Evolutionary conservation across 1,140 invertebrate species (phyloP), one percentile per base, ranked within the genome.

Genomic region (Agrilus planipennis): DNA sequence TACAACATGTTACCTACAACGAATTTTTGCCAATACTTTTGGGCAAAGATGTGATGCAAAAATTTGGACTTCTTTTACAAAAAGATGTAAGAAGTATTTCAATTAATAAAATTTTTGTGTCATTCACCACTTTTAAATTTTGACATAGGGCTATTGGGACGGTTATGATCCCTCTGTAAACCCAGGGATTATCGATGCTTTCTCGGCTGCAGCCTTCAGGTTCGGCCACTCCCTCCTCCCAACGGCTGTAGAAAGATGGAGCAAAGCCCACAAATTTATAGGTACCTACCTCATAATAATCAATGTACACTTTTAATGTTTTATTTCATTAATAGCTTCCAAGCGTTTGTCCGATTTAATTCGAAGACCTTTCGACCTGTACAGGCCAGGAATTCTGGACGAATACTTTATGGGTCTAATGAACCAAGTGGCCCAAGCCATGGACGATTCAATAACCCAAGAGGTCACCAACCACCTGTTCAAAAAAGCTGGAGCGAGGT

Each of bases 401-500:
- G 85, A 90, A 63, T 93, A 91, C 57, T 75, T 92, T 10, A 87
- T 92, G 84, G 89, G 89, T 23, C 61, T 93, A 23, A 84, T 89
- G 79, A 93, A 94, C 61, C 89, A 94, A 70, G 84, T 91, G 12
- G 87, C 89, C 5, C 88, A 92, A 65, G 87, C 89, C 52, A 91
- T 92, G 85, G 89, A 94, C 53, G 86, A 91, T 57, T 87, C 88
- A 0, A 86, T 94, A 42, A 91, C 89, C 0, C 84, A 89, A 66
- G 86, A 92, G 68, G 87, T 91, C 0, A 90, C 88, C 10, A 90
- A 90, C 64, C 84, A 90, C 64, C 65, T 92, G 22, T 90, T 92
- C 63, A 89, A 90, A 61, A 90, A 90, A 65, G 32, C 19, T 18
- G 58, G 56, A 3, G 54, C 56, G 2, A 71, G 81, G 28, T 87